Evolutionary conservation across 2,113 vertebrate genomes (phyloP).

Genomic region (Cyanoderma ruficeps): DNA sequence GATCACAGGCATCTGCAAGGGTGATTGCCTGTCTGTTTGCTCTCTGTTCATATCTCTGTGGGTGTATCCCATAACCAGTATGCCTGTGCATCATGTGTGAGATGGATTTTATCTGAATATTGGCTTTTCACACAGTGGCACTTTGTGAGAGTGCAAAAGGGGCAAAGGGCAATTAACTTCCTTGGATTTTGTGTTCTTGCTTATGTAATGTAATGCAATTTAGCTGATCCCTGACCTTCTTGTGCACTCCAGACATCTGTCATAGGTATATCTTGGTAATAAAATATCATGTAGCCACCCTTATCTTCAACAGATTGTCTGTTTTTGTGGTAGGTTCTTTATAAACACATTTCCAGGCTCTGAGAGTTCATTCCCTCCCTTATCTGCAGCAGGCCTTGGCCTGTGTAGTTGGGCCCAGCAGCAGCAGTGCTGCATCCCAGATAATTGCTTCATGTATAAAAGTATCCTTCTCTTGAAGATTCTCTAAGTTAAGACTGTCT

Average conservation of each 20-base stretch:
- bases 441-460: not conserved
- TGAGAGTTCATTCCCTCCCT: not conserved
- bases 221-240: not conserved
- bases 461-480: not conserved
- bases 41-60: not conserved
- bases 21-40: not conserved
- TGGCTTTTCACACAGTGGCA: not conserved
- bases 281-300: not conserved
- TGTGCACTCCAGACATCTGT: not conserved
- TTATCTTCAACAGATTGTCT: not conserved
- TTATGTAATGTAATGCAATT: not conserved
- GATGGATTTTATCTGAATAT: not conserved
- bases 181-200: not conserved
- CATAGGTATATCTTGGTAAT: not conserved
- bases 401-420: not conserved
- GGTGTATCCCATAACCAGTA: not conserved
- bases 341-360: not conserved
- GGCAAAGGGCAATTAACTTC: not conserved
- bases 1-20: not conserved
- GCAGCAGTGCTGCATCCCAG: not conserved
- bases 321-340: not conserved
- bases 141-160: not conserved
- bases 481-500: not conserved
- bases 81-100: not conserved
- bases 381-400: not conserved